Conservation (phyloP, 2,888 invertebrate genomes). For the Monoplex corrugatus region DNA sequence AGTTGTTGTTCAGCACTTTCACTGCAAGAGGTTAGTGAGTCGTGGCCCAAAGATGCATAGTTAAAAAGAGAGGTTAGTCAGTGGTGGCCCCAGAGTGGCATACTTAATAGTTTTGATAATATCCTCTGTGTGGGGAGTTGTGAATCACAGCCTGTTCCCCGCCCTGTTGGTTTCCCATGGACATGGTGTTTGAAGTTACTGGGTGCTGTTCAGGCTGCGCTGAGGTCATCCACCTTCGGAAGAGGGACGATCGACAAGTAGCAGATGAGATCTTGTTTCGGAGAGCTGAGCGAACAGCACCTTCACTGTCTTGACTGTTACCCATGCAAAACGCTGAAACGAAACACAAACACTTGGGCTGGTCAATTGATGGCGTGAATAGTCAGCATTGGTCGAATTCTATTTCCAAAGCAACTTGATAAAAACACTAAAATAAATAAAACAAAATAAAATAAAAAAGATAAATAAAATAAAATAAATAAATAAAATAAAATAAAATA, state of each 20-base stretch:
- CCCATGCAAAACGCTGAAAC: constrained; percentile 24
- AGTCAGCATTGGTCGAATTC: background rate
- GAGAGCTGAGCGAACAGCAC: constrained; percentile 19
- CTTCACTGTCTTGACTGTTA: constrained; percentile 14
- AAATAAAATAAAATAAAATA: no score
- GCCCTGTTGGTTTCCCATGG: background rate
- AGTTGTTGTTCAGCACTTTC: no score
- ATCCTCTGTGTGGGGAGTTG: background rate
- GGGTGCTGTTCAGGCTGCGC: background rate
- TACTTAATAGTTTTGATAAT: background rate
- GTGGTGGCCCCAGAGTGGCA: no score
- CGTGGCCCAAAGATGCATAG: no score
- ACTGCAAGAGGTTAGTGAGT: no score
- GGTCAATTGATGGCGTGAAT: background rate
- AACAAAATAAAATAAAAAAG: no score
- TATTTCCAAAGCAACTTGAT: no score
- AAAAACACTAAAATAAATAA: no score
- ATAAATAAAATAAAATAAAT: no score
- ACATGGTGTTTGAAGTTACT: background rate
- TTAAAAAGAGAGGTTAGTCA: no score
- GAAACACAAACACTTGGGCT: constrained; percentile 13
- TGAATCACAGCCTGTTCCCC: background rate
- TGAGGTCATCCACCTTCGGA: background rate
- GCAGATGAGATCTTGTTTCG: constrained; percentile 41
- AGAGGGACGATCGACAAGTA: background rate